phyloP scores from a whole-genome alignment of 2,888 invertebrate genomes.

The Harmothoe impar region DNA sequence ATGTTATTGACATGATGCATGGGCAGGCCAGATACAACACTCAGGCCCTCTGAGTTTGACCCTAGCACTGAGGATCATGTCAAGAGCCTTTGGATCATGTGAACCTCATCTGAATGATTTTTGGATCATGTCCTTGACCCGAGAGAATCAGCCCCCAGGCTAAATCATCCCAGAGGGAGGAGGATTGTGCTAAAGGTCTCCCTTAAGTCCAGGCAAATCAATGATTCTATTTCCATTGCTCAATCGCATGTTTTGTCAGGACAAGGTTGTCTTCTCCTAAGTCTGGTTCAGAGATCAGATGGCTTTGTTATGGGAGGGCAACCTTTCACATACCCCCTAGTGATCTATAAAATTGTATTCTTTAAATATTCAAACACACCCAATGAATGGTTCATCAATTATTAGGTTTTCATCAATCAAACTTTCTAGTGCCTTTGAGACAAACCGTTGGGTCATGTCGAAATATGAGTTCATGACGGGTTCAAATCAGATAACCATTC shows the following conservation, averaged over 20 bases:
- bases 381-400: constrained; percentile 20
- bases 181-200: background rate
- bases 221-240: background rate
- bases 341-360: background rate
- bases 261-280: background rate
- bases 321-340: background rate
- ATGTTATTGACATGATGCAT: background rate
- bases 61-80: background rate
- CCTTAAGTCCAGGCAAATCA: background rate
- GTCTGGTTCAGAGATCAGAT: background rate
- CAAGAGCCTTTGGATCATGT: background rate
- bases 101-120: background rate
- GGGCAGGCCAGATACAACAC: background rate
- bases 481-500: no score
- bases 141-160: background rate
- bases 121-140: background rate
- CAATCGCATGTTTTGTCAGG: background rate
- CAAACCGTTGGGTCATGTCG: no score
- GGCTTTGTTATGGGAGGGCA: background rate
- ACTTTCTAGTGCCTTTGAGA: no score
- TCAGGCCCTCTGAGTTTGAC: background rate
- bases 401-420: background rate
- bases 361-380: background rate
- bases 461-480: no score
- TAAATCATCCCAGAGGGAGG: background rate